Base-by-base conservation (phyloP, 2,113 vertebrate species). In the Sigmodon hispidus region DNA sequence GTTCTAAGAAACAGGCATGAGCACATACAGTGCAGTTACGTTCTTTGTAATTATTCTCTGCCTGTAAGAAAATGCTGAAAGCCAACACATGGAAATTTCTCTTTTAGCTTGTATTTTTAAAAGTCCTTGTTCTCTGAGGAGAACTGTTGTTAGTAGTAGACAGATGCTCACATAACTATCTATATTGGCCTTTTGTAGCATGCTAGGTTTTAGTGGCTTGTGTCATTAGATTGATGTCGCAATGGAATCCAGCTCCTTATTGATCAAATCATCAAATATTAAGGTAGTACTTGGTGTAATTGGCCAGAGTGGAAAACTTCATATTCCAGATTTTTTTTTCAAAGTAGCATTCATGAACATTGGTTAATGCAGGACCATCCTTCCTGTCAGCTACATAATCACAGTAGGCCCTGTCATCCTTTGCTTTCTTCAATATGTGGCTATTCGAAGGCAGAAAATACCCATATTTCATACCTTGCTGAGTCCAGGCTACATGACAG, bases 401-500 rank as follows among this genome's bases (percentile, higher is more conserved):
- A 59, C 17, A 36, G 10, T 52, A 59, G 70, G 22, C 9, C 7
- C 31, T 2, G 7, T 17, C 16, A 13, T 9, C 29, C 7, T 81
- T 52, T 48, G 61, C 13, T 22, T 13, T 48, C 55, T 55, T 3
- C 40, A 34, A 5, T 24, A 19, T 63, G 12, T 72, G 6, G 57
- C 7, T 45, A 75, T 26, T 43, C 26, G 40, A 29, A 7, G 40
- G 52, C 11, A 11, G 12, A 36, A 31, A 48, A 3, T 16, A 0
- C 29, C 21, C 31, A 0, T 0, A 7, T 31, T 36, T 10, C 16
- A 55, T 13, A 21, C 11, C 50, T 31, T 22, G 16, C 26, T 55
- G 55, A 17, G 4, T 8, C 1, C 0, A 0, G 22, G 12, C 13
- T 24, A 1, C 10, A 26, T 40, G 72, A 22, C 40, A 61, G 31